Evolutionary conservation across 1,140 invertebrate genomes (phyloP).

Genomic region (Melipona quadrifasciata): DNA sequence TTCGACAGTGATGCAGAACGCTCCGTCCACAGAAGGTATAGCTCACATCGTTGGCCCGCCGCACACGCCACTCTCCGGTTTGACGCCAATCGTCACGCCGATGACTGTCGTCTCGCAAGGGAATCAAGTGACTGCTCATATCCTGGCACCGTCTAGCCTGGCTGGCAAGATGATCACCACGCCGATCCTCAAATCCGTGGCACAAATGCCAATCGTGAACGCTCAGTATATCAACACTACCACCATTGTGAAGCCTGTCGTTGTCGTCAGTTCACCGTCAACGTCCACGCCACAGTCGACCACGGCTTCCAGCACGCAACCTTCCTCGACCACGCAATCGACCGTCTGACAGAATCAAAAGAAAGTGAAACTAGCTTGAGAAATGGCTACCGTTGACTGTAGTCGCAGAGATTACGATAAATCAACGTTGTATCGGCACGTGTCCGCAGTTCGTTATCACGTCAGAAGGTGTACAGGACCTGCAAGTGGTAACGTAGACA

Average conservation of each 20-base stretch:
- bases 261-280: slow-evolving; percentile 78
- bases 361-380: slow-evolving; percentile 72
- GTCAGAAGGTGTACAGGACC: not conserved
- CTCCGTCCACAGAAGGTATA: slow-evolving; percentile 79
- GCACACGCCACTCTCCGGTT: slow-evolving; percentile 76
- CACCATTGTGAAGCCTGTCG: slow-evolving; percentile 81
- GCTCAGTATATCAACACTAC: slow-evolving; percentile 81
- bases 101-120: slow-evolving; percentile 82
- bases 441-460: slow-evolving; percentile 11
- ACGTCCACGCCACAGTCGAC: slow-evolving; percentile 70
- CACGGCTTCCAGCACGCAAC: slow-evolving; percentile 71
- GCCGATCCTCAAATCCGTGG: slow-evolving; percentile 79
- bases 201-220: slow-evolving; percentile 80
- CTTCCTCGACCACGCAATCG: slow-evolving; percentile 75
- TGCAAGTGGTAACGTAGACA: too few relatives aligned
- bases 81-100: slow-evolving; percentile 80
- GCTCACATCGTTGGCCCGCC: slow-evolving; percentile 79
- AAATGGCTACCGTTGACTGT: slow-evolving; percentile 25
- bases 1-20: slow-evolving; percentile 76
- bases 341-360: slow-evolving; percentile 78
- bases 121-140: slow-evolving; percentile 79
- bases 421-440: not conserved
- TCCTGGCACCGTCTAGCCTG: slow-evolving; percentile 77
- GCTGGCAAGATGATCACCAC: slow-evolving; percentile 80
- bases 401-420: not conserved